Evolutionary conservation across 2,888 invertebrate species (phyloP).

Genomic region (Drosophila emarginata): DNA sequence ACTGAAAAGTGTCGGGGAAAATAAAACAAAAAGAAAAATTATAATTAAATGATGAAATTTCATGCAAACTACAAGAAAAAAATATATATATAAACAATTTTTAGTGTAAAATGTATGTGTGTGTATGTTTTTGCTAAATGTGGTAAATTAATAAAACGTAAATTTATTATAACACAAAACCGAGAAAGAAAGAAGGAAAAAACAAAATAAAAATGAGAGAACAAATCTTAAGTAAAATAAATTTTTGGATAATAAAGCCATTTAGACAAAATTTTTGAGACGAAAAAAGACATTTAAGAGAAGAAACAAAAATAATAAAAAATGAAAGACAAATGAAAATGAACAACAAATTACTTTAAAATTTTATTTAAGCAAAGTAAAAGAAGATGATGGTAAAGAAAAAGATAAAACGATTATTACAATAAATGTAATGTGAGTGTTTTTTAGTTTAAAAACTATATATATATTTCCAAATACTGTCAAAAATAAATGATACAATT

Average conservation of each 20-base stretch:
- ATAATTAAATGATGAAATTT: slow-evolving; percentile 31
- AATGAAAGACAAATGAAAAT: slow-evolving; percentile 30
- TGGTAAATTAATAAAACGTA: slow-evolving; percentile 66
- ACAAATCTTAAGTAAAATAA: slow-evolving; percentile 75
- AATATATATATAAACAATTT: slow-evolving; percentile 65
- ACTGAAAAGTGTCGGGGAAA: slow-evolving; percentile 73
- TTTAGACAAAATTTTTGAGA: slow-evolving; percentile 78
- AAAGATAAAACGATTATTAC: slow-evolving; percentile 38
- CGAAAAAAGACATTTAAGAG: slow-evolving; percentile 75
- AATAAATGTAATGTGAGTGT: slow-evolving; percentile 73
- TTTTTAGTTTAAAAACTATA: slow-evolving; percentile 78
- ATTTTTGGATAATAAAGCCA: slow-evolving; percentile 77
- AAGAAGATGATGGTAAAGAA: slow-evolving; percentile 10
- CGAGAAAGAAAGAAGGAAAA: slow-evolving; percentile 26
- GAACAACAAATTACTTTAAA: slow-evolving; percentile 68
- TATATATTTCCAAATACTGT: slow-evolving; percentile 77
- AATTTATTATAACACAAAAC: slow-evolving; percentile 66
- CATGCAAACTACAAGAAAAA: slow-evolving; percentile 29
- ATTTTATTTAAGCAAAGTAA: slow-evolving; percentile 73
- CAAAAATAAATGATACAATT: slow-evolving; percentile 70
- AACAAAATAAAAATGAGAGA: slow-evolving; percentile 29
- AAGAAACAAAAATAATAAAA: slow-evolving; percentile 37
- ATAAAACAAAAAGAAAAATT: slow-evolving; percentile 15
- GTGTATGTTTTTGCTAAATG: slow-evolving; percentile 77
- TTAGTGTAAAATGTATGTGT: slow-evolving; percentile 65